Base-by-base conservation (phyloP, 2,113 vertebrate species). In the Cygnus buccinator region DNA sequence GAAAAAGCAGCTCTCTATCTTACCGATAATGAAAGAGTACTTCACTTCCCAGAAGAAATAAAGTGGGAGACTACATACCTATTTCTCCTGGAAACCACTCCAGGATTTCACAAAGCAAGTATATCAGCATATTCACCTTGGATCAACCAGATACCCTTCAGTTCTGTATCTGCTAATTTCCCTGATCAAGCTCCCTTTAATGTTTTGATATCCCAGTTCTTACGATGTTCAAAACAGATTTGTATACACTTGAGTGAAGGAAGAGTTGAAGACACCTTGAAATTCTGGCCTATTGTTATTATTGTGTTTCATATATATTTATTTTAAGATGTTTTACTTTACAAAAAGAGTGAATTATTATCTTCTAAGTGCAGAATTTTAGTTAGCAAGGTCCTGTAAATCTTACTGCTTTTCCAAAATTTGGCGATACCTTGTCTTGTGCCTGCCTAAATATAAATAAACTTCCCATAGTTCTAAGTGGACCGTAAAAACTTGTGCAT, bases 31-130 rank as follows among this genome's bases (percentile, higher is more conserved):
- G 92, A 70, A 94, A 92, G 93, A 84, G 70, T 96, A 89, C 94
- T 96, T 96, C 95, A 96, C 92, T 96, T 96, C 77, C 84, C 89
- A 96, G 94, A 92, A 94, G 92, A 94, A 96, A 94, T 95, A 91
- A 90, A 93, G 89, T 87, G 67, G 89, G 77, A 93, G 76, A 82
- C 86, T 76, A 11, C 2, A 4, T 85, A 66, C 41, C 44, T 92
- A 26, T 95, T 92, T 95, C 92, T 92, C 67, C 93, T 96, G 88
- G 86, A 95, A 96, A 87, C 70, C 80, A 96, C 94, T 96, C 84
- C 89, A 97, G 92, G 39, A 70, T 91, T 96, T 95, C 91, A 95
- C 94, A 97, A 94, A 92, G 77, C 73, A 92, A 87, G 48, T 76
- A 9, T 88, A 96, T 96, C 93, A 93, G 96, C 89, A 95, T 92